Percentiles rank a stretch among this genome's conserved stretches.
Evolutionary conservation across 2,888 invertebrate genomes (phyloP).

Genomic region (Trilocha varians): DNA sequence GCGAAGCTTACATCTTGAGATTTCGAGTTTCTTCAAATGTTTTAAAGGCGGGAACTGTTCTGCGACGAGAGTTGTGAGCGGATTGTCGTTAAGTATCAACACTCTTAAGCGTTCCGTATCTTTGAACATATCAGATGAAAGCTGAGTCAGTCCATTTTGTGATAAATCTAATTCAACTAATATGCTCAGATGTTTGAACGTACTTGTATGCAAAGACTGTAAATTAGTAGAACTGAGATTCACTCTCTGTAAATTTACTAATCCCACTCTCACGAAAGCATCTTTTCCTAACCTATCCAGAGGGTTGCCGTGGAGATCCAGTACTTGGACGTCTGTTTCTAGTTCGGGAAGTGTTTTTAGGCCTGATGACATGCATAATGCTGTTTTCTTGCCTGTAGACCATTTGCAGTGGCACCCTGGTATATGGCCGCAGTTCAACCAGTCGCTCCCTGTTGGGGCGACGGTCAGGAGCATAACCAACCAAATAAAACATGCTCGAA

Average conservation of each 20-base stretch:
- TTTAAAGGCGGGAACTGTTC: slow-evolving; percentile 87
- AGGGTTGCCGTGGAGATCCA: slow-evolving; percentile 86
- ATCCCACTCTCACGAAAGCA: slow-evolving; percentile 83
- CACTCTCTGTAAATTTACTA: slow-evolving; percentile 88
- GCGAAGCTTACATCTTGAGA: slow-evolving; percentile 83
- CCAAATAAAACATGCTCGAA: slow-evolving; percentile 45
- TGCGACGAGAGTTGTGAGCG: slow-evolving; percentile 78
- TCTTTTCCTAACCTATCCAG: slow-evolving; percentile 81
- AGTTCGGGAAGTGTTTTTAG: slow-evolving; percentile 79
- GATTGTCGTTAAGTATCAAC: slow-evolving; percentile 86
- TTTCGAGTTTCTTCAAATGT: slow-evolving; percentile 84
- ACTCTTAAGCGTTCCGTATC: slow-evolving; percentile 87
- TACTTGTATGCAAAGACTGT: slow-evolving; percentile 81
- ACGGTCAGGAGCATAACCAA: slow-evolving; percentile 39
- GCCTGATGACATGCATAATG: slow-evolving; percentile 84
- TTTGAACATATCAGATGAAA: slow-evolving; percentile 85
- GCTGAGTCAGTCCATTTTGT: slow-evolving; percentile 80
- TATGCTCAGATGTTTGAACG: slow-evolving; percentile 87
- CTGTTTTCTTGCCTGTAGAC: slow-evolving; percentile 92
- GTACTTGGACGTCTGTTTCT: slow-evolving; percentile 73
- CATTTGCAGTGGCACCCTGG: slow-evolving; percentile 90
- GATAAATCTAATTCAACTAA: slow-evolving; percentile 90
- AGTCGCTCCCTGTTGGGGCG: slow-evolving; percentile 72
- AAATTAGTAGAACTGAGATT: slow-evolving; percentile 84
- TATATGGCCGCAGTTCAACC: slow-evolving; percentile 85